phyloP scores from a whole-genome alignment of 30 jellyfish, hydroid and myxozoan genomes.

The Clytia hemisphaerica region DNA sequence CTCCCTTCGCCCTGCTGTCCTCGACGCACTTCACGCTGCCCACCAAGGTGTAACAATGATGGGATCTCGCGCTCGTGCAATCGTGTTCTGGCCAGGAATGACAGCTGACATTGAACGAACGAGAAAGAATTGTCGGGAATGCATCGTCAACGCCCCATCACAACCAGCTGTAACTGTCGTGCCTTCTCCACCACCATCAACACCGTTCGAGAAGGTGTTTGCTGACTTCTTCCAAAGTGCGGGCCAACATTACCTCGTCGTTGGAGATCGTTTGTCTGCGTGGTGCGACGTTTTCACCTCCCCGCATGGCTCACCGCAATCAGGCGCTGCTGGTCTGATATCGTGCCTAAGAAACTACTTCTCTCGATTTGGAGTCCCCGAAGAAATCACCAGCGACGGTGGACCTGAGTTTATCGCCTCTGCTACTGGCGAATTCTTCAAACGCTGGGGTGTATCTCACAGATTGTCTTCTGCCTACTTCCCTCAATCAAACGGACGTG shows the following conservation, averaged over 20 bases:
- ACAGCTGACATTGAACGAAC: background rate
- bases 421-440: too few relatives aligned
- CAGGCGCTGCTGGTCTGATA: conserved; percentile 4
- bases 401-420: background rate
- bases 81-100: background rate
- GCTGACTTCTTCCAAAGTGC: conserved; percentile 3
- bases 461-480: too few relatives aligned
- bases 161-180: background rate
- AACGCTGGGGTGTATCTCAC: background rate
- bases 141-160: conserved; percentile 9
- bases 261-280: conserved; percentile 3
- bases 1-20: too few relatives aligned
- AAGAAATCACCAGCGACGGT: conserved; percentile 3
- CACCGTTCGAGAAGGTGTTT: conserved; percentile 9
- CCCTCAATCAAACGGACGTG: too few relatives aligned
- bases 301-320: conserved; percentile 4
- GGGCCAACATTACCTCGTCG: conserved; percentile 1
- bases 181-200: conserved; percentile 3
- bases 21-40: background rate
- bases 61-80: too few relatives aligned
- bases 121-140: background rate
- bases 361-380: conserved; percentile 8
- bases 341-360: conserved; percentile 13
- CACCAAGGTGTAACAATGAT: too few relatives aligned
- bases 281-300: conserved; percentile 1